Evolutionary conservation across 1,140 invertebrate genomes (phyloP).

Genomic region (Aphidius ervi): DNA sequence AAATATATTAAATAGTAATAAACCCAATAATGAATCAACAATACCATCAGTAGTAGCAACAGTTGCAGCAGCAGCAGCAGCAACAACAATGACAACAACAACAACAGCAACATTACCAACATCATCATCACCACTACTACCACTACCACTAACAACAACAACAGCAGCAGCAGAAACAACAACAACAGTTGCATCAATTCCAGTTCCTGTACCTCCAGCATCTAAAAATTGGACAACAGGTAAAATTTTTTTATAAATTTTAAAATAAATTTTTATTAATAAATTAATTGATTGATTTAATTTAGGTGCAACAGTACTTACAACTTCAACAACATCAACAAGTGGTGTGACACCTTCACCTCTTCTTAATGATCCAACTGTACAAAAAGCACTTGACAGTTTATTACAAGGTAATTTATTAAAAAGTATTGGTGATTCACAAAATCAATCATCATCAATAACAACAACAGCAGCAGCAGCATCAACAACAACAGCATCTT

Average conservation of each 20-base stretch:
- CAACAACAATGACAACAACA: neutral
- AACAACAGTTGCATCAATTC: too few species aligned
- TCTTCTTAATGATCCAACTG: constrained; percentile 66
- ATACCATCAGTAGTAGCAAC: constrained; percentile 33
- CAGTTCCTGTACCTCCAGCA: too few species aligned
- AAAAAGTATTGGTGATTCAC: constrained; percentile 53
- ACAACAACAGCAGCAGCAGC: too few species aligned
- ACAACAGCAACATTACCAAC: too few species aligned
- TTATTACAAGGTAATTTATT: constrained; percentile 64
- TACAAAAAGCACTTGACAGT: constrained; percentile 73
- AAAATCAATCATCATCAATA: constrained; percentile 26
- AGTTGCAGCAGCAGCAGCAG: constrained; percentile 30
- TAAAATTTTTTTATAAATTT: neutral
- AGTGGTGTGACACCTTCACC: constrained; percentile 50
- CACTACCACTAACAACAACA: too few species aligned
- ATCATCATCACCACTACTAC: too few species aligned
- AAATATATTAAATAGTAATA: constrained; percentile 69
- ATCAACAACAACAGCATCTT: too few species aligned
- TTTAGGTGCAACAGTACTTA: constrained; percentile 25
- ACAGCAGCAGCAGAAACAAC: too few species aligned
- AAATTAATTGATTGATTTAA: neutral
- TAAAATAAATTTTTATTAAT: constrained; percentile 1
- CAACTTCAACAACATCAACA: constrained; percentile 31
- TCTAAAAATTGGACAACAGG: neutral
- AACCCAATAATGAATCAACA: constrained; percentile 30